Conservation (phyloP, 2,797 vertebrate genomes). For the Euthynnus affinis region DNA sequence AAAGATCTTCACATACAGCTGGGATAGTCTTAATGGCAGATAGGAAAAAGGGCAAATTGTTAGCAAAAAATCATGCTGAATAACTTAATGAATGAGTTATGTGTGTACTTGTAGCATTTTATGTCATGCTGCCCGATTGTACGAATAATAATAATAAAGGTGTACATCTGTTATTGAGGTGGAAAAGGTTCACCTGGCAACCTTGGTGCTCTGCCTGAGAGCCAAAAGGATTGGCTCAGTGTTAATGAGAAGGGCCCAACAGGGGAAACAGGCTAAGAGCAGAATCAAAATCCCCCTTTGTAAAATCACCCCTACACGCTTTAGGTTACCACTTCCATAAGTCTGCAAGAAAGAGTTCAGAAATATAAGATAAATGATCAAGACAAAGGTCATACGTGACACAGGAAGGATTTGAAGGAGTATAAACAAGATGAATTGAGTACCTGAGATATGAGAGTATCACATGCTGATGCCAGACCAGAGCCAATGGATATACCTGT, state of each 20-base stretch:
- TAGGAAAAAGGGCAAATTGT: slow-evolving; percentile 37
- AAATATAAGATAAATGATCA: slow-evolving; percentile 7
- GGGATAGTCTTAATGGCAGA: slow-evolving; percentile 85
- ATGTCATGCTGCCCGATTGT: slow-evolving; percentile 13
- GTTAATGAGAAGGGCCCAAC: slow-evolving; percentile 93
- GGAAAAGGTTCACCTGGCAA: slow-evolving; percentile 85
- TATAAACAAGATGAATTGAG: slow-evolving; percentile 18
- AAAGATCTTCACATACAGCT: slow-evolving; percentile 93
- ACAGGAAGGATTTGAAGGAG: slow-evolving; percentile 31
- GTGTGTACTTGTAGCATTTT: slow-evolving; percentile 5
- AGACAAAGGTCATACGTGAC: neutral
- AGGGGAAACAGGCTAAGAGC: slow-evolving; percentile 91
- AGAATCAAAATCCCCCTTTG: slow-evolving; percentile 89
- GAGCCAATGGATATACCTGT: slow-evolving; percentile 87
- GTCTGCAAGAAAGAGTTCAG: slow-evolving; percentile 81
- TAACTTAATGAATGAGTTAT: slow-evolving; percentile 8
- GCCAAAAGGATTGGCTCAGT: slow-evolving; percentile 88
- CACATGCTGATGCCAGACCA: slow-evolving; percentile 90
- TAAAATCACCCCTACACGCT: slow-evolving; percentile 89
- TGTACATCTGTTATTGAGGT: slow-evolving; percentile 2
- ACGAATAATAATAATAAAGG: neutral
- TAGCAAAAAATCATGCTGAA: slow-evolving; percentile 24
- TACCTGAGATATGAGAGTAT: slow-evolving; percentile 93
- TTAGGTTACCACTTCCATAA: slow-evolving; percentile 90
- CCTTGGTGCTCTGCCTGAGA: slow-evolving; percentile 84